A percentile compares a stretch with the other conserved stretches of the same genome.
phyloP scores from a whole-genome alignment of 2,113 vertebrate species.

The Phalacrocorax brasilianus region DNA sequence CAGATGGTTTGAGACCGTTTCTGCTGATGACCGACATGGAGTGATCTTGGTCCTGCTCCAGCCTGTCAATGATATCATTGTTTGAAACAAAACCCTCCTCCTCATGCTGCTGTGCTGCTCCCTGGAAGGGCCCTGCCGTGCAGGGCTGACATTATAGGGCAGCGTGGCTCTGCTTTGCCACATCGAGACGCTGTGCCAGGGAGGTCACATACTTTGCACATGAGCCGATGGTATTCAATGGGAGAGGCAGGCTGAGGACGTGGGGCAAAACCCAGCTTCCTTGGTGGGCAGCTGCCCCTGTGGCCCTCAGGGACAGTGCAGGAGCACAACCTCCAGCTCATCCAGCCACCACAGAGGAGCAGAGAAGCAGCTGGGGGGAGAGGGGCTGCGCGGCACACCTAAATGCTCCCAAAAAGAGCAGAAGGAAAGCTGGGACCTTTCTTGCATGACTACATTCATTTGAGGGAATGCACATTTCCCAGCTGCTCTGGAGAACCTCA shows the following conservation, averaged over 20 bases:
- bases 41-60: background rate
- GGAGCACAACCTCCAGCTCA: background rate
- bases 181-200: background rate
- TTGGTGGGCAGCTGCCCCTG: background rate
- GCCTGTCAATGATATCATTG: constrained; percentile 70
- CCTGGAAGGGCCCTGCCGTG: background rate
- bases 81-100: constrained; percentile 48
- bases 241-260: background rate
- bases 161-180: background rate
- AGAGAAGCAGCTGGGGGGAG: background rate
- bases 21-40: constrained; percentile 22
- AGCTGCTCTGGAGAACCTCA: background rate
- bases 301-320: background rate
- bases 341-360: background rate
- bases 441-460: fast-evolving
- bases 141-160: background rate
- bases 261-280: background rate
- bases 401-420: background rate
- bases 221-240: background rate
- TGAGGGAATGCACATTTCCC: background rate
- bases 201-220: background rate
- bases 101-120: background rate
- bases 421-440: background rate
- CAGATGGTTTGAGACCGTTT: constrained; percentile 66
- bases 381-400: background rate